These are phyloP conservation scores for Leucophenga varia DNA, from an alignment of 1,140 invertebrate species.

Conservation along the genomic window DNA sequence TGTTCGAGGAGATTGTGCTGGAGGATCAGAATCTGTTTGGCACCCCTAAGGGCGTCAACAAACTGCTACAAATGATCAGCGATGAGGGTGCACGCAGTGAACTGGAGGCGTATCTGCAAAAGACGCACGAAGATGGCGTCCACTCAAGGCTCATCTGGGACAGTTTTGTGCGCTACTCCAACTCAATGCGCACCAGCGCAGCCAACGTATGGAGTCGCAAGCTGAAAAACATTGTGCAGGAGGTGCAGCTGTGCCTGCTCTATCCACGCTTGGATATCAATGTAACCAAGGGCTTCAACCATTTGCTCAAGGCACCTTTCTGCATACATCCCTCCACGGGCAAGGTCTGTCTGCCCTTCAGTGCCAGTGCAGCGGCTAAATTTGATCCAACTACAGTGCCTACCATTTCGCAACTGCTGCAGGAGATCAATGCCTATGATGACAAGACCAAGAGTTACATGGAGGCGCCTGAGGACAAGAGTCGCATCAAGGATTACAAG, in stretches of 20 bases:
- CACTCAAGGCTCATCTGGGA: slow-evolving; percentile 60
- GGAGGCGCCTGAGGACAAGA: slow-evolving; percentile 54
- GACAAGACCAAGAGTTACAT: slow-evolving; percentile 61
- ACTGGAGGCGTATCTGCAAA: slow-evolving; percentile 58
- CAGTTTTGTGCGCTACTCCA: slow-evolving; percentile 58
- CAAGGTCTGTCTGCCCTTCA: slow-evolving; percentile 87
- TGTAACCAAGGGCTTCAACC: slow-evolving; percentile 94
- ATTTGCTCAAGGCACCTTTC: slow-evolving; percentile 97
- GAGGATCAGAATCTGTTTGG: slow-evolving; percentile 79
- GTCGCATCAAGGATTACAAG: slow-evolving; percentile 66
- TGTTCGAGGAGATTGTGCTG: slow-evolving; percentile 70
- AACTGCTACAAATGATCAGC: slow-evolving; percentile 71
- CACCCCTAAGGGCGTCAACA: slow-evolving; percentile 64
- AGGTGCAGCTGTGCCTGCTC: slow-evolving; percentile 80
- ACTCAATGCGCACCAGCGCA: slow-evolving; percentile 38
- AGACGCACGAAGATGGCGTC: slow-evolving; percentile 51
- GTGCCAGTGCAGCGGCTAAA: slow-evolving; percentile 67
- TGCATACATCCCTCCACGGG: slow-evolving; percentile 98
- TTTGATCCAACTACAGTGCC: slow-evolving; percentile 79
- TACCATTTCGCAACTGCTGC: slow-evolving; percentile 67
- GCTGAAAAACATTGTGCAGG: slow-evolving; percentile 68
- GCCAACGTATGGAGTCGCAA: slow-evolving; percentile 52
- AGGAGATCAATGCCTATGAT: slow-evolving; percentile 70
- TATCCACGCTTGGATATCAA: slow-evolving; percentile 96
- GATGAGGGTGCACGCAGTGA: slow-evolving; percentile 67